phyloP scores from a whole-genome alignment of 2,888 invertebrate species.

The Congeria kusceri region DNA sequence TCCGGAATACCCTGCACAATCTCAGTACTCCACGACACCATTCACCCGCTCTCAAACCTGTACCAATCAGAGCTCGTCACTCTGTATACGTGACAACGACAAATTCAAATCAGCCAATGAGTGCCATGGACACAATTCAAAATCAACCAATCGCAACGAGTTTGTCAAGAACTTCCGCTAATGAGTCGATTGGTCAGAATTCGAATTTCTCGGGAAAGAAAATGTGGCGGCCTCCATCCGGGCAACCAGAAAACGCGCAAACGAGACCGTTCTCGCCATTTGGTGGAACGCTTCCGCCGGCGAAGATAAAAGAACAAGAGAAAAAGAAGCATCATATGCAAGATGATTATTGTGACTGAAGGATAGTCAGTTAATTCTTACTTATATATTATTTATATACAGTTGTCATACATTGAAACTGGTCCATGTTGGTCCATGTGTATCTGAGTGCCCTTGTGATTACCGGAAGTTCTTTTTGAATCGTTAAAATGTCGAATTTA shows the following conservation, averaged over 20 bases:
- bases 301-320: constrained; percentile 66
- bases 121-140: constrained; percentile 28
- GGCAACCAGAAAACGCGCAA: constrained; percentile 64
- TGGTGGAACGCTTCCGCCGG: constrained; percentile 71
- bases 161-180: constrained; percentile 14
- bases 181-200: background rate
- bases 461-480: no score
- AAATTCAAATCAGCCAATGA: constrained; percentile 43
- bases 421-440: no score
- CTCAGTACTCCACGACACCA: constrained; percentile 59
- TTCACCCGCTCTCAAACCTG: constrained; percentile 51
- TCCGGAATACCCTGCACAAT: constrained; percentile 64
- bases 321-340: constrained; percentile 36
- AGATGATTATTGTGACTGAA: background rate
- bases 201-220: constrained; percentile 52
- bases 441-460: no score
- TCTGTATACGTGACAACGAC: constrained; percentile 44
- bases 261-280: constrained; percentile 71
- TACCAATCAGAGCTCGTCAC: constrained; percentile 69
- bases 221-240: constrained; percentile 72
- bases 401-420: no score
- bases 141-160: constrained; percentile 41
- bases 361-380: no score
- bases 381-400: no score
- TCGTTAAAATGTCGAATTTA: background rate